A percentile compares a stretch with the other conserved stretches of the same genome.
These are phyloP conservation scores for Graptemys geographica DNA, from an alignment of 2,797 vertebrate genomes.

Conservation along the genomic window DNA sequence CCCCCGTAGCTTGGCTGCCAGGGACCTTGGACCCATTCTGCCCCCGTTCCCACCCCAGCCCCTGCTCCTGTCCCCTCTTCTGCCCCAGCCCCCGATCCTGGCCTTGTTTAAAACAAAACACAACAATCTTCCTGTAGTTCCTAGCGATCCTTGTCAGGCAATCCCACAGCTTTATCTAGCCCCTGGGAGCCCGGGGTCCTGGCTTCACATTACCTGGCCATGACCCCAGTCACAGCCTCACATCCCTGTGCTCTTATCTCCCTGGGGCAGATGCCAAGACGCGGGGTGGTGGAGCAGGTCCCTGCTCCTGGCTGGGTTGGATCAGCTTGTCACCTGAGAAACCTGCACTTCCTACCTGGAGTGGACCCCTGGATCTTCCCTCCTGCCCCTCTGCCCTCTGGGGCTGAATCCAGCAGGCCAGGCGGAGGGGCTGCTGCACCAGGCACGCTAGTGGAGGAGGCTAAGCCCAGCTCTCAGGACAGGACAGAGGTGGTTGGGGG, in stretches of 20 bases:
- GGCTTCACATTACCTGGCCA: not conserved
- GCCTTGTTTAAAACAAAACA: no score
- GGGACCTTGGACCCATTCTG: no score
- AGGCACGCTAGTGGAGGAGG: not conserved
- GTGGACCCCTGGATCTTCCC: not conserved
- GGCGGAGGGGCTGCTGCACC: not conserved
- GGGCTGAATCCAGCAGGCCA: not conserved
- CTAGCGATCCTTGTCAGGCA: not conserved
- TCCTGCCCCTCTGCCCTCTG: not conserved
- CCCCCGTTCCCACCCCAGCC: no score
- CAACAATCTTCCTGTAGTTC: not conserved
- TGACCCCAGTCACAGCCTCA: not conserved
- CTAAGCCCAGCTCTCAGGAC: not conserved
- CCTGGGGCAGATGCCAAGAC: not conserved
- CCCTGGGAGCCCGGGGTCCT: not conserved
- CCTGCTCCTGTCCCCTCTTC: no score
- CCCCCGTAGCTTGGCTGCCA: no score
- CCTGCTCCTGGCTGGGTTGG: not conserved
- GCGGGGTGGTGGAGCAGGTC: not conserved
- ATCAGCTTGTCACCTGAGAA: not conserved
- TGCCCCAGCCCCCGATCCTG: no score
- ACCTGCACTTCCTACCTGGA: not conserved
- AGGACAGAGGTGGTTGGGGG: not conserved
- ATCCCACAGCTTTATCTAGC: not conserved
- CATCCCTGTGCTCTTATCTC: not conserved